Percentiles rank a stretch among this genome's conserved stretches.
Conservation (phyloP, 2,113 vertebrate species). For the Empidonax traillii region DNA sequence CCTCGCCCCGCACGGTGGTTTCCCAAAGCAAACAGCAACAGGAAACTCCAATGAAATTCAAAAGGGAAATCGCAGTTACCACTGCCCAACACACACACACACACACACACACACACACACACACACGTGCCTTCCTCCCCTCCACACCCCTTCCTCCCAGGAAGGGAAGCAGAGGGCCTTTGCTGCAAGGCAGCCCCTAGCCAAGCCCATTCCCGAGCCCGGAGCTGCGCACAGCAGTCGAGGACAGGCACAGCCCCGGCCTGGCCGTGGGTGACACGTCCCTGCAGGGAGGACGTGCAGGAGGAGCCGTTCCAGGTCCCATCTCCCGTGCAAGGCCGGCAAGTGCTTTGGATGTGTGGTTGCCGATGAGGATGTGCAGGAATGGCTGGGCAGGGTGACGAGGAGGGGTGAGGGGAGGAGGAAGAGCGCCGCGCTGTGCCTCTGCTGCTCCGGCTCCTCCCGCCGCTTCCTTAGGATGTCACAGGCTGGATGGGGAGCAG, state of each 20-base stretch:
- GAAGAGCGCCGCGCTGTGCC: background rate
- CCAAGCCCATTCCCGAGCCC: background rate
- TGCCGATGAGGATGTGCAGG: conserved; percentile 24
- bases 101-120: background rate
- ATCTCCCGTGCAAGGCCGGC: background rate
- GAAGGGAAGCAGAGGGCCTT: background rate
- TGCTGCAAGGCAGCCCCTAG: background rate
- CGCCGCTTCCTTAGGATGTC: conserved; percentile 76
- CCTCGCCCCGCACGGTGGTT: background rate
- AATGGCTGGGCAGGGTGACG: conserved; percentile 26
- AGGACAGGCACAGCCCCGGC: background rate
- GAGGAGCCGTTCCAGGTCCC: conserved; percentile 20
- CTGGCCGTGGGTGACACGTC: background rate
- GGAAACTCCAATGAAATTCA: conserved; percentile 42
- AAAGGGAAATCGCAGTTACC: conserved; percentile 26
- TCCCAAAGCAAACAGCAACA: conserved; percentile 44
- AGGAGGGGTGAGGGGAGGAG: conserved; percentile 38
- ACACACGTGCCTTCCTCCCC: conserved; percentile 35
- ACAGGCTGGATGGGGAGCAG: conserved; percentile 92
- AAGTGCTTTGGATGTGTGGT: background rate
- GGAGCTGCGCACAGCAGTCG: background rate
- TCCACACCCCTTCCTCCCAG: background rate
- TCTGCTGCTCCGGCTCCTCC: background rate
- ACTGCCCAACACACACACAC: background rate
- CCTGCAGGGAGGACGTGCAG: background rate